phyloP scores from a whole-genome alignment of 2,888 invertebrate genomes.

The Macroteleia sp. region DNA sequence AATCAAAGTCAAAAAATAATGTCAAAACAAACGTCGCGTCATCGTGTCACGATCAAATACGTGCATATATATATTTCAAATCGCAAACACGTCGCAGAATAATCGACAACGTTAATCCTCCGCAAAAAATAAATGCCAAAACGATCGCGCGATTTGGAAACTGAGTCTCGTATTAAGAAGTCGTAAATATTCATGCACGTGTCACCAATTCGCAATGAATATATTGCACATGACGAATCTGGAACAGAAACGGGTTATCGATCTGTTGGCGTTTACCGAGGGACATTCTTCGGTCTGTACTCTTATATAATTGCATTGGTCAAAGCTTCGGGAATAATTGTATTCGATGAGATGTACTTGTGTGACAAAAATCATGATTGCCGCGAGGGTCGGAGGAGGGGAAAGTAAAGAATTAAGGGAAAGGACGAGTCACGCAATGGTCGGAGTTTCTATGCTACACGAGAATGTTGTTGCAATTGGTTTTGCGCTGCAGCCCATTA shows the following conservation, averaged over 20 bases:
- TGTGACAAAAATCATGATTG: conserved; percentile 46
- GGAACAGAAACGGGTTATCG: conserved; percentile 51
- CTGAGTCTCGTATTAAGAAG: not conserved
- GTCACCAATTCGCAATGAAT: conserved; percentile 6
- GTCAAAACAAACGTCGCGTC: conserved; percentile 11
- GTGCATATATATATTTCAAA: not conserved
- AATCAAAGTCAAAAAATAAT: conserved; percentile 26
- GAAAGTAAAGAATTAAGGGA: conserved; percentile 20
- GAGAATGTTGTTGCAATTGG: conserved; percentile 51
- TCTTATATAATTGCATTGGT: conserved; percentile 40
- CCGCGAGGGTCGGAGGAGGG: not conserved
- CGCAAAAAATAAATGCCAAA: conserved; percentile 4
- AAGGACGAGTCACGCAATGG: conserved; percentile 55
- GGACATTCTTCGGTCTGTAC: conserved; percentile 42
- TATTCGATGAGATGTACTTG: conserved; percentile 46
- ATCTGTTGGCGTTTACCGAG: conserved; percentile 50
- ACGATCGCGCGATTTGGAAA: not conserved
- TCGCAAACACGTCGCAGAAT: not conserved
- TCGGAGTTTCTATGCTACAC: conserved; percentile 30
- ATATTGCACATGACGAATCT: conserved; percentile 34
- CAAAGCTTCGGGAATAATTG: conserved; percentile 52
- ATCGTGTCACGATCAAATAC: too few relatives aligned
- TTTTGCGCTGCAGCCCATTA: conserved; percentile 58
- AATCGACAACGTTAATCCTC: not conserved
- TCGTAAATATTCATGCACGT: conserved; percentile 3